These are phyloP conservation scores for Thymallus thymallus DNA, from an alignment of 2,113 vertebrate genomes.

Conservation along the genomic window DNA sequence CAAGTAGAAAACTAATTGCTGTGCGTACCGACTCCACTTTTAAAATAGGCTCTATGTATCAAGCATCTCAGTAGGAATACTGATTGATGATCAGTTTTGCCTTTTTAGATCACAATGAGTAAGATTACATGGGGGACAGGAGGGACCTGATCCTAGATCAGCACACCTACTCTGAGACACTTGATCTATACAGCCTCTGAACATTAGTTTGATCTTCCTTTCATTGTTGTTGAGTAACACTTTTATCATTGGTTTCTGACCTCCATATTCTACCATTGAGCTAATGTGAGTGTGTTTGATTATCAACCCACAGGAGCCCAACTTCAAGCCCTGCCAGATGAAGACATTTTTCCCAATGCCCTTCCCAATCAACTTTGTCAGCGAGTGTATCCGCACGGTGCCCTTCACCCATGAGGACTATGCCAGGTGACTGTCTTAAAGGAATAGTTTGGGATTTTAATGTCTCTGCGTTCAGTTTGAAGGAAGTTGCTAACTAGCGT, in stretches of 20 bases:
- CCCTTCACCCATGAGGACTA: conserved; percentile 81
- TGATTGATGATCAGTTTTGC: too few species aligned
- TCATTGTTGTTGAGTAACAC: neutral
- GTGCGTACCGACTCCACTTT: conserved; percentile 69
- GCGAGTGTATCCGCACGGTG: conserved; percentile 83
- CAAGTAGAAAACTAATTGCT: conserved; percentile 79
- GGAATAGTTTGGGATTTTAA: too few species aligned
- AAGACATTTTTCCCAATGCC: conserved; percentile 91
- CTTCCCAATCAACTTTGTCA: conserved; percentile 87
- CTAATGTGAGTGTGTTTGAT: neutral
- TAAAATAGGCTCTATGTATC: too few species aligned
- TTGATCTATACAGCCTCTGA: too few species aligned
- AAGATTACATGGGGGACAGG: neutral
- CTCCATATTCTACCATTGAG: too few species aligned
- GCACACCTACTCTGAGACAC: neutral
- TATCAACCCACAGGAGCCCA: conserved; percentile 75
- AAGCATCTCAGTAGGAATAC: too few species aligned
- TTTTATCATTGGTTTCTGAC: too few species aligned
- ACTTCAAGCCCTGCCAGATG: conserved; percentile 89
- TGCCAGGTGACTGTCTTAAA: conserved; percentile 76
- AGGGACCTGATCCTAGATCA: neutral
- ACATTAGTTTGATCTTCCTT: too few species aligned
- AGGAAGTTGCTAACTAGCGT: too few species aligned
- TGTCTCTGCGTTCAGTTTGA: too few species aligned
- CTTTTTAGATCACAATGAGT: neutral